Base-by-base conservation (phyloP, 2,888 invertebrate species). In the Nomada goodeniana region DNA sequence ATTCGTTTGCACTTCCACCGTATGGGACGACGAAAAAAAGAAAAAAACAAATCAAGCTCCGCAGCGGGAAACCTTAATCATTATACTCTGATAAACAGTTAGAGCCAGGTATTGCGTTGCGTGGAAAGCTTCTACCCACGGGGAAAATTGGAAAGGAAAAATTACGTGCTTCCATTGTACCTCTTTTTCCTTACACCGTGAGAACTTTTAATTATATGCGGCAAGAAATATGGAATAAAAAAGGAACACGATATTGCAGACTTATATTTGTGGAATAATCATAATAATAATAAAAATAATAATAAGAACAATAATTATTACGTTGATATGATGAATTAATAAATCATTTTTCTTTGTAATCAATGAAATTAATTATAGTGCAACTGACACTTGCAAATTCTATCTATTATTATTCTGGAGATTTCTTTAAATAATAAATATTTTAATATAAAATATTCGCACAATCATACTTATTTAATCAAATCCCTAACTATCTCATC, bases 1-100 rank as follows among this genome's bases (percentile, higher is more conserved):
- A 78, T 80, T 77, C 78, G 78, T 71, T 71, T 61, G 70, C 47
- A 36, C 44, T 53, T 13, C 15, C 11, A 67, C 26, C 20, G 20
- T 10, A 36, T 10, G 20, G n/a, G 23, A 64, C 55, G 36, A 13
- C n/a, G 42, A 57, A 69, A 76, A 71, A 67, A 36, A 18, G 23
- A 69, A 52, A 69, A 63, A 60, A 68, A 42, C 20, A 42, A 79
- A 64, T 52, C 23, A 63, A 61, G 55, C 47, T 7, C 23, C 53
- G 20, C 47, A 10, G 50, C 18, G 2, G 44, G 50, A 18, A 59
- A 79, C 57, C 57, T 57, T 79, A 69, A 79, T 76, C 76, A 69
- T 69, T 63, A 69, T 57, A 69, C 69, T 76, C 44, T 44, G 42
- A 29, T 64, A 57, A 57, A 29, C 23, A 61, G 50, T 15, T 50